These are phyloP conservation scores for Zaprionus ornatus DNA, from an alignment of 1,140 invertebrate genomes.

Conservation along the genomic window DNA sequence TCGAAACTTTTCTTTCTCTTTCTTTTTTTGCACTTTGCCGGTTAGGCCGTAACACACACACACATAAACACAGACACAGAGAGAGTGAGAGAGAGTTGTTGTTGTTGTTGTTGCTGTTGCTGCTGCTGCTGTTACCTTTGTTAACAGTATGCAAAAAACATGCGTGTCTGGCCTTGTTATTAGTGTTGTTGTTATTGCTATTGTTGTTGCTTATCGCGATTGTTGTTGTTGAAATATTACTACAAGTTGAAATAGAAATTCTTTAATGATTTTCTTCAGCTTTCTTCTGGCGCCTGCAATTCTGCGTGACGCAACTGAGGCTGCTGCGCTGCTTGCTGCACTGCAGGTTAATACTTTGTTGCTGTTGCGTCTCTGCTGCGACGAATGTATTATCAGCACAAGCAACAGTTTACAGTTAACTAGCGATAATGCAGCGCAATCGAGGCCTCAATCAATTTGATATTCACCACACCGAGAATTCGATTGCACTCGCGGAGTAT, in stretches of 20 bases:
- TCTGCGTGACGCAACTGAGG: constrained; percentile 64
- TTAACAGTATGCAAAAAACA: constrained; percentile 37
- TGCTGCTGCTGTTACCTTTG: constrained; percentile 15
- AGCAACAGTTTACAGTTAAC: constrained; percentile 35
- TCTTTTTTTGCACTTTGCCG: constrained; percentile 46
- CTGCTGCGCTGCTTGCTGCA: neutral
- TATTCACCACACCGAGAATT: constrained; percentile 18
- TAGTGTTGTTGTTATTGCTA: constrained; percentile 6
- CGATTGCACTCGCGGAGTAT: constrained; percentile 51
- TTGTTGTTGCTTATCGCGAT: constrained; percentile 27
- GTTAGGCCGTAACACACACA: constrained; percentile 32
- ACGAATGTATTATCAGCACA: constrained; percentile 20
- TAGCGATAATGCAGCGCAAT: constrained; percentile 47
- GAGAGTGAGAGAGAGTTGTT: constrained; percentile 16
- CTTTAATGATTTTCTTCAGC: constrained; percentile 14
- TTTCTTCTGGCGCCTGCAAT: constrained; percentile 21
- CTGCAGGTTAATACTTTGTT: neutral
- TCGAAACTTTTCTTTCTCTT: constrained; percentile 18
- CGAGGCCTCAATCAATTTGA: constrained; percentile 40
- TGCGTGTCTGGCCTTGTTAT: constrained; percentile 38
- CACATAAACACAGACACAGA: constrained; percentile 16
- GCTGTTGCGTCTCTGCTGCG: neutral
- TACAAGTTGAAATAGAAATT: neutral
- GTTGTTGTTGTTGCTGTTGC: constrained; percentile 2
- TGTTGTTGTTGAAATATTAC: constrained; percentile 24